Conservation (phyloP, 2,797 vertebrate species). For the Poeciliopsis turneri region DNA sequence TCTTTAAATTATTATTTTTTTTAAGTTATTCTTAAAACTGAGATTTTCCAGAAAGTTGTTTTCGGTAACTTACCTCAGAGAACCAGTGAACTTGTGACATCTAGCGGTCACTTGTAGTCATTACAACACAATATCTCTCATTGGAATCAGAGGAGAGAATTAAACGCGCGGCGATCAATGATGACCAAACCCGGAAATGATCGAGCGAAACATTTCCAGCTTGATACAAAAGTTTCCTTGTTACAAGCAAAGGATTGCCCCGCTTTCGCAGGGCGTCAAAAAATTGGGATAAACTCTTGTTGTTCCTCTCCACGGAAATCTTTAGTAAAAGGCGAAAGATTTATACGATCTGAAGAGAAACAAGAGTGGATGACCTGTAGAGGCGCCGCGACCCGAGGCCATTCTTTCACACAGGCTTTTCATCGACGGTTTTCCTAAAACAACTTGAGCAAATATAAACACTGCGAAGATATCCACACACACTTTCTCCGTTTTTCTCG, state of each 20-base stretch:
- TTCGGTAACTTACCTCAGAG: background rate
- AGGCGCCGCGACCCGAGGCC: fast-evolving
- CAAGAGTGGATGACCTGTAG: constrained; percentile 33
- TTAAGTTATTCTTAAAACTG: background rate
- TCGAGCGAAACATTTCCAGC: too few relatives aligned
- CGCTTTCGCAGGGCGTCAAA: constrained; percentile 40
- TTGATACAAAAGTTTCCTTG: too few relatives aligned
- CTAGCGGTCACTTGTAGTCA: background rate
- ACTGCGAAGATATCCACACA: background rate
- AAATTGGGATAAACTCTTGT: constrained; percentile 52
- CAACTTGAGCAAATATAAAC: background rate
- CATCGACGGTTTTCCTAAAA: background rate
- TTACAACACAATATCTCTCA: too few relatives aligned
- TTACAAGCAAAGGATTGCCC: constrained; percentile 10
- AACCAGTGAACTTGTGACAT: background rate
- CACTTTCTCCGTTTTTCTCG: background rate
- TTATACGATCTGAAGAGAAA: constrained; percentile 77
- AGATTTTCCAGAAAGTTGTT: background rate
- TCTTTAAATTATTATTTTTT: too few relatives aligned
- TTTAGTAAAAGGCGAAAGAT: constrained; percentile 84
- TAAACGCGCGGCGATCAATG: fast-evolving
- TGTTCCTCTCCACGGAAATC: constrained; percentile 83
- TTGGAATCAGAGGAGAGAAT: too few relatives aligned
- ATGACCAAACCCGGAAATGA: fast-evolving
- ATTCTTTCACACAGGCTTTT: background rate